Percentiles rank a stretch among this genome's conserved stretches.
phyloP scores from a whole-genome alignment of 1,140 invertebrate species.

The Hirudo medicinalis region DNA sequence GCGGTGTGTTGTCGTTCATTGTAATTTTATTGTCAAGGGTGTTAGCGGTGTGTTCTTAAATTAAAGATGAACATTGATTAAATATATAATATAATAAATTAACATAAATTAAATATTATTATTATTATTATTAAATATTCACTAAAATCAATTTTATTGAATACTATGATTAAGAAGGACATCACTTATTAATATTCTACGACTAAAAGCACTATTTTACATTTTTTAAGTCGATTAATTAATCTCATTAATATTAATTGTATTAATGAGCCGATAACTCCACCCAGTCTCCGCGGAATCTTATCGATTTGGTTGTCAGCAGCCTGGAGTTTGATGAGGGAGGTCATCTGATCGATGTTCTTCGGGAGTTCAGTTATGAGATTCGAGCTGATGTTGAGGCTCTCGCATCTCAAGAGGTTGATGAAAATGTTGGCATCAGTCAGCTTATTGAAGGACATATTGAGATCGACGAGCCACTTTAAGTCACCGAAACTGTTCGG shows the following conservation, averaged over 20 bases:
- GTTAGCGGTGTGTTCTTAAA: too few species aligned
- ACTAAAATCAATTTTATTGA: too few species aligned
- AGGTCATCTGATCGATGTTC: slow-evolving; percentile 32
- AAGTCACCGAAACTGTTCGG: slow-evolving; percentile 30
- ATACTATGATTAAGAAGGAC: too few species aligned
- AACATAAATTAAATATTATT: too few species aligned
- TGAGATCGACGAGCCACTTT: slow-evolving; percentile 28
- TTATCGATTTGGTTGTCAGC: slow-evolving; percentile 35
- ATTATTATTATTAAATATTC: too few species aligned
- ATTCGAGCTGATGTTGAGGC: slow-evolving; percentile 30
- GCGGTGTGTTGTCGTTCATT: slow-evolving; percentile 27
- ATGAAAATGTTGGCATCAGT: slow-evolving; percentile 7
- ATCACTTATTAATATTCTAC: too few species aligned
- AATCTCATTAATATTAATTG: too few species aligned
- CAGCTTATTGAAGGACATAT: slow-evolving; percentile 26
- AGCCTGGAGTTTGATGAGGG: slow-evolving; percentile 30
- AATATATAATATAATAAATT: too few species aligned
- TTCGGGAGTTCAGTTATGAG: slow-evolving; percentile 34
- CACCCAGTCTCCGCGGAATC: slow-evolving; percentile 31
- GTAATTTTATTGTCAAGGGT: too few species aligned
- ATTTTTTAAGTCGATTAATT: too few species aligned
- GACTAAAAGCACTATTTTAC: too few species aligned
- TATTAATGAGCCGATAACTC: neutral
- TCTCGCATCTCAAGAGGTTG: slow-evolving; percentile 12
- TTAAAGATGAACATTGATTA: too few species aligned